Base-by-base conservation (phyloP, 1,140 invertebrate species). In the Microplitis mediator region DNA sequence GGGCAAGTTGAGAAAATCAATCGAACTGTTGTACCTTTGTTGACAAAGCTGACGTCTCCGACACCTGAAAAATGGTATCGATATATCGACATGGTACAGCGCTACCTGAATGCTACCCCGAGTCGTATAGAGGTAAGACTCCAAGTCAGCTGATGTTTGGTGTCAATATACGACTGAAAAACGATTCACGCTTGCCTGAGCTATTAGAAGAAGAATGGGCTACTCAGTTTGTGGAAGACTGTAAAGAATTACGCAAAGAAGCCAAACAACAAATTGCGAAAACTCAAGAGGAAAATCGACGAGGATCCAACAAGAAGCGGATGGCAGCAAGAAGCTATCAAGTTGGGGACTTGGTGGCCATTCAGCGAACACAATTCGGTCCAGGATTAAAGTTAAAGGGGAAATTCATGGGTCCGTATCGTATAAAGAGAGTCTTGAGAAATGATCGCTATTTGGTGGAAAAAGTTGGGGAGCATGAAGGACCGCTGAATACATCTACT, bases 1-100 rank as follows among this genome's bases (percentile, higher is more conserved):
- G 78, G 77, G 5, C 79, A 82, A 72, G 77, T 78, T 52, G 81
- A 70, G 45, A 70, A 58, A 36, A 51, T 70, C 36, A 70, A 70
- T 32, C 14, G 56, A 13, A 70, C 36, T 5, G 8, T 70, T 13
- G 60, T 69, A 11, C 52, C 67, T 39, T 9, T 69, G n/a, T 58
- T 69, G 32, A 65, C 63, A 39, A 45, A 65, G 45, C n/a, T 65
- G 23, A 5, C 36, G 1, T 14, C 45, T 13, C 14, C 67, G 11
- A 72, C 60, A 5, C 69, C 74, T 1, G 68, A 64, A 3, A 39
- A 64, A 16, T 75, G 65, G 52, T 73, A 73, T 39, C 31, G 32
- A 6, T 60, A 77, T 5, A 16, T 75, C 4, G 39, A 34, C 4
- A 35, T 9, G 3, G 45, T 72, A 3, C 67, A 77, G 45, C 9